Base-by-base conservation (phyloP, 2,113 vertebrate species). In the Nettapus auritus region DNA sequence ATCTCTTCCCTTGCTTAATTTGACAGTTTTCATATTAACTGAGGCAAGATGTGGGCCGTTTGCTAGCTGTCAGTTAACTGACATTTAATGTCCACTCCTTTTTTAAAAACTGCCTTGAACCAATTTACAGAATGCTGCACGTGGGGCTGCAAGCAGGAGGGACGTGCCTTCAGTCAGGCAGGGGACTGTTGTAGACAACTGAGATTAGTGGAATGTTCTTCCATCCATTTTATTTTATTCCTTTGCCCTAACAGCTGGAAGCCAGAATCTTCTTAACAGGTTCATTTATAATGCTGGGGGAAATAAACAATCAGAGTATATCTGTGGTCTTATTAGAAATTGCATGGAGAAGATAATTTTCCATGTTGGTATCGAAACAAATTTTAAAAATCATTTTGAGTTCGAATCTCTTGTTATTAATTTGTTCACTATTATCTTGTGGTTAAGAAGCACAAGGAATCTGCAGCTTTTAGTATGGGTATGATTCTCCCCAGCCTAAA, bases 321-420 rank as follows among this genome's bases (percentile, higher is more conserved):
- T 82, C 21, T 90, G 82, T 56, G 78, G 73, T 67, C 17, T 63
- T 68, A n/a, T 28, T 87, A 73, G 34, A 57, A 83, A 74, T 63
- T 57, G 48, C 33, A n/a, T n/a, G n/a, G 29, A 52, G 21, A 18
- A 34, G 44, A 46, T 46, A 0, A 0, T 42, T 62, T 46, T 82
- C 40, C 19, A 38, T 5, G 11, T 25, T 50, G 25, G 6, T 63
- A 64, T 59, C 59, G 50, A 69, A 88, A 56, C 5, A 55, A 11
- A 36, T 63, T 34, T 56, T 56, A 1, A 0, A 52, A 82, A 46
- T 23, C 20, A 48, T 48, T 48, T 48, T 21, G 22, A 4, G 40
- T n/a, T 70, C 23, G 52, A 3, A n/a, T 52, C 22, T 82, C 40
- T 48, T 66, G 6, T 50, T 82, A n/a, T 40, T 44, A 26, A 60